Conservation (phyloP, 2,888 invertebrate genomes). For the Drosophila birchii region DNA sequence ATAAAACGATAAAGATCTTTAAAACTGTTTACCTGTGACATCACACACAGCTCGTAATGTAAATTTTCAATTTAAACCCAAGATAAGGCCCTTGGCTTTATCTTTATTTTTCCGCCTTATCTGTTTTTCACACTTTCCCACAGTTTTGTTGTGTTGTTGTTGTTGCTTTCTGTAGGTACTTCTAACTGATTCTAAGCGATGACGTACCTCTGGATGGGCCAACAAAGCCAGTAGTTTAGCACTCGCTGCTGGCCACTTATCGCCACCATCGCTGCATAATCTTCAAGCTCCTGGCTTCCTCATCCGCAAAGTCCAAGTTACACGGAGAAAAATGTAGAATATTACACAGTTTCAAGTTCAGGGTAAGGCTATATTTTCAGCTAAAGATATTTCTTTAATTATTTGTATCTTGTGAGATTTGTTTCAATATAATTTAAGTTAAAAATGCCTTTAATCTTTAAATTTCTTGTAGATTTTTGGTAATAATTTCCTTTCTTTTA, state of each 20-base stretch:
- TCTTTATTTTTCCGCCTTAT: slow-evolving; percentile 20
- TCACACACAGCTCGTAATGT: slow-evolving; percentile 4
- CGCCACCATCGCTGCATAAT: slow-evolving; percentile 36
- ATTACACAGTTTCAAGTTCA: too few species aligned
- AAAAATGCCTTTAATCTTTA: neutral
- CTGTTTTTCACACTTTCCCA: slow-evolving; percentile 34
- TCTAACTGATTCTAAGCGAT: slow-evolving; percentile 24
- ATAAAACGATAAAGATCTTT: neutral
- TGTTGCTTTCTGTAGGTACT: neutral
- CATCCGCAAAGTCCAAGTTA: neutral
- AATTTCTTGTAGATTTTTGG: neutral
- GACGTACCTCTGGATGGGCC: slow-evolving; percentile 32
- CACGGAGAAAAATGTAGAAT: neutral
- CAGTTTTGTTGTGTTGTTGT: neutral
- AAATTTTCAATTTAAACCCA: neutral
- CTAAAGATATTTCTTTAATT: neutral
- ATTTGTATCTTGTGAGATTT: neutral
- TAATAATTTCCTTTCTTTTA: too few species aligned
- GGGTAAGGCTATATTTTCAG: too few species aligned
- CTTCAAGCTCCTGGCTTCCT: slow-evolving; percentile 9
- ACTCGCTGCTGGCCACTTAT: slow-evolving; percentile 41
- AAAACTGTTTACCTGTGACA: neutral
- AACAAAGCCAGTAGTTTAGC: slow-evolving; percentile 51
- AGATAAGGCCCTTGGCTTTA: slow-evolving; percentile 7
- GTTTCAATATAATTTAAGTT: too few species aligned